Percentiles rank a stretch among this genome's conserved stretches.
Evolutionary conservation across 2,888 invertebrate species (phyloP).

Genomic region (Tipula unca): DNA sequence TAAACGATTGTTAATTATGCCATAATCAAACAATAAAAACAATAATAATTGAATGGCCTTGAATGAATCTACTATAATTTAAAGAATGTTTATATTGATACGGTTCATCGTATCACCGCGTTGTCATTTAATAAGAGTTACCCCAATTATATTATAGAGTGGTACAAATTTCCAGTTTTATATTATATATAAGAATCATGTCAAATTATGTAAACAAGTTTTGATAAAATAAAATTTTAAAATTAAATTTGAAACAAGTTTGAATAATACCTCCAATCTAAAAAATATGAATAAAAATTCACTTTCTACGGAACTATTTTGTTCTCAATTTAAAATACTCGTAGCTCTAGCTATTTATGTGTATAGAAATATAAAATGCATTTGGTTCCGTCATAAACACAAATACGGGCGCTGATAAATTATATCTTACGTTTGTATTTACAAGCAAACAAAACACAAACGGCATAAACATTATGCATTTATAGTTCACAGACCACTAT

Average conservation of each 20-base stretch:
- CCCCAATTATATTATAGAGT: background rate
- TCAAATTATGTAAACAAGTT: background rate
- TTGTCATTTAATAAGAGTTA: background rate
- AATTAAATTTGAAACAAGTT: background rate
- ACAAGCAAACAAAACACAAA: background rate
- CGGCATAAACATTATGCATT: background rate
- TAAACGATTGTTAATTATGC: background rate
- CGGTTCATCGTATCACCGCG: background rate
- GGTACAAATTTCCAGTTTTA: background rate
- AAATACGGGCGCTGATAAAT: background rate
- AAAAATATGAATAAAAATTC: background rate
- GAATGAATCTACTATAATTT: background rate
- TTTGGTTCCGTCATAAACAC: background rate
- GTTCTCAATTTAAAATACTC: background rate
- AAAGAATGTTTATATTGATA: background rate
- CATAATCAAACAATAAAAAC: background rate
- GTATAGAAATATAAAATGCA: background rate
- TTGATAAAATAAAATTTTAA: background rate
- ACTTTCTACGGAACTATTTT: background rate
- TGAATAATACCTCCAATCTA: background rate
- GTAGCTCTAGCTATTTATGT: background rate
- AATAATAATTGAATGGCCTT: background rate
- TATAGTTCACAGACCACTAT: background rate
- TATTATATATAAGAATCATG: background rate
- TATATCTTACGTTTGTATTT: background rate